Evolutionary conservation across 2,888 invertebrate genomes (phyloP).

Genomic region (Falcaria lacertinaria): DNA sequence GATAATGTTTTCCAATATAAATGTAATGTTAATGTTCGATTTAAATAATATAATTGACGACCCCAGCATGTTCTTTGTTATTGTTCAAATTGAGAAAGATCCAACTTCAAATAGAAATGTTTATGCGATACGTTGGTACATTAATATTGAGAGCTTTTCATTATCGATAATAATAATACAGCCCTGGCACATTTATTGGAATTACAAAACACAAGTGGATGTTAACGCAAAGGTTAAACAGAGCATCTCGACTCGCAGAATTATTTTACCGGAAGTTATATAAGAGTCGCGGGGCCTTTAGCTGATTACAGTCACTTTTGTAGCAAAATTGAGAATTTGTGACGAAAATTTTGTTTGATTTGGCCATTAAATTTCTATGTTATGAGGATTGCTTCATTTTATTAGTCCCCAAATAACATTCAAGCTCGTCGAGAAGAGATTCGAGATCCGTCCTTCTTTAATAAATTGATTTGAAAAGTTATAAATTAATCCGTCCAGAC

Average conservation of each 20-base stretch:
- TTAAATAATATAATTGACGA: too few species aligned
- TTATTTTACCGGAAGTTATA: conserved; percentile 32
- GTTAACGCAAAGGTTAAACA: conserved; percentile 23
- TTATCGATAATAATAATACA: background rate
- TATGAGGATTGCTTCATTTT: background rate
- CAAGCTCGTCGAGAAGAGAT: background rate
- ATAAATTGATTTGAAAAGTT: conserved; percentile 21
- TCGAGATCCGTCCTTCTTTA: conserved; percentile 8
- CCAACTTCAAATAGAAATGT: too few species aligned
- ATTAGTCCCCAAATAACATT: background rate
- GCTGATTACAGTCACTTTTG: conserved; percentile 40
- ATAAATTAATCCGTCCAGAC: conserved; percentile 29
- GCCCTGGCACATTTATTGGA: background rate
- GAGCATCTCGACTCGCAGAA: conserved; percentile 20
- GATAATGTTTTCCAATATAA: too few species aligned
- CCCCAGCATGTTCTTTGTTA: too few species aligned
- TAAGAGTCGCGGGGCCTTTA: conserved; percentile 31
- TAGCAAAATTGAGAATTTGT: conserved; percentile 32
- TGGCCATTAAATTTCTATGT: conserved; percentile 3
- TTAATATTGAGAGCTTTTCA: background rate
- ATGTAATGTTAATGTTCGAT: too few species aligned
- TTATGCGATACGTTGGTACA: too few species aligned
- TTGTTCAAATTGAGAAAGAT: too few species aligned
- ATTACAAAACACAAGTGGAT: conserved; percentile 17
- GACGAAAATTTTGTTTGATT: conserved; percentile 23